A percentile compares a stretch with the other conserved stretches of the same genome.
These are phyloP conservation scores for Rhinoderma darwinii DNA, from an alignment of 2,113 vertebrate species.

Conservation along the genomic window DNA sequence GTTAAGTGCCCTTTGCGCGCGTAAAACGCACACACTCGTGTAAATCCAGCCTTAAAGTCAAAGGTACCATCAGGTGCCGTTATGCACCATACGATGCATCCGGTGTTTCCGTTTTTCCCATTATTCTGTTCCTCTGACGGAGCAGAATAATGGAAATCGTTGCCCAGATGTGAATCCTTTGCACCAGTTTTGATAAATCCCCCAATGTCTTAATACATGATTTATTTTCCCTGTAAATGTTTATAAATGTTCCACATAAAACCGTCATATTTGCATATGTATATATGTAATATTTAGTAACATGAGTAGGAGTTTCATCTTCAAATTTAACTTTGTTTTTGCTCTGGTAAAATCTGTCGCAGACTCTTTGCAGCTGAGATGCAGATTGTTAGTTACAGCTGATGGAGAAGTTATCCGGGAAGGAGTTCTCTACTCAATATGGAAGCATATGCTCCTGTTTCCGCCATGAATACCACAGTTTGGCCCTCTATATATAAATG, in stretches of 20 bases:
- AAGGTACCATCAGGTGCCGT: too few species aligned
- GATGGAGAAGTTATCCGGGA: not conserved
- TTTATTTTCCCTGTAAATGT: too few species aligned
- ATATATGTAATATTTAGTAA: not conserved
- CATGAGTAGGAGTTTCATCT: not conserved
- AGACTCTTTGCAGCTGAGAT: not conserved
- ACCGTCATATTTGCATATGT: not conserved
- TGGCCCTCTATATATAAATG: not conserved
- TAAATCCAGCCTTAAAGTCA: too few species aligned
- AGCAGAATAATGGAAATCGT: too few species aligned
- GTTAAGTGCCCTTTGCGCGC: too few species aligned
- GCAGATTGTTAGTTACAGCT: not conserved
- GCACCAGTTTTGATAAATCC: too few species aligned
- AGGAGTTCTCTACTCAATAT: not conserved
- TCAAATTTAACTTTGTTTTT: not conserved
- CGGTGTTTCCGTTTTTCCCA: too few species aligned
- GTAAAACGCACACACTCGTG: too few species aligned
- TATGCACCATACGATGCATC: too few species aligned
- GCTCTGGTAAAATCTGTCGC: not conserved
- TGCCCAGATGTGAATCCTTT: too few species aligned
- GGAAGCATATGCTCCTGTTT: not conserved
- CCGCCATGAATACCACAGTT: not conserved
- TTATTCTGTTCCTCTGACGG: too few species aligned
- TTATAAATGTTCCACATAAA: not conserved
- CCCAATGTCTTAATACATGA: too few species aligned